Evolutionary conservation across 2,797 vertebrate genomes (phyloP).

Genomic region (Glossophaga mutica): DNA sequence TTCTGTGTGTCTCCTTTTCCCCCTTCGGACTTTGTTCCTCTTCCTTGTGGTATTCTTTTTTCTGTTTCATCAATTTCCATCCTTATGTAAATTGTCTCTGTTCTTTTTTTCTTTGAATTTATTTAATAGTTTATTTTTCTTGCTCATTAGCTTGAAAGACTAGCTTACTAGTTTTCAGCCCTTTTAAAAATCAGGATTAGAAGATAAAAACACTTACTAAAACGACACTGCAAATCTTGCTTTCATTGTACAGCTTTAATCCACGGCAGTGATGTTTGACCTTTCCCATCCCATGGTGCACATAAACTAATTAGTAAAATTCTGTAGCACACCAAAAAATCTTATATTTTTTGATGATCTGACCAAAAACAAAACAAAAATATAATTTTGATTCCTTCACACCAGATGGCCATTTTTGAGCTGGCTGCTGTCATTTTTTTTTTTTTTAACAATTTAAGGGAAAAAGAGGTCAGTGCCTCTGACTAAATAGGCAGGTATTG

Average conservation of each 20-base stretch:
- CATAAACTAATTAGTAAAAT: background rate
- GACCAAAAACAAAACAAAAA: background rate
- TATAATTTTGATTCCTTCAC: background rate
- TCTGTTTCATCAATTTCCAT: constrained; percentile 27
- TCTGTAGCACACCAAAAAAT: background rate
- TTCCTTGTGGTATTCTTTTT: background rate
- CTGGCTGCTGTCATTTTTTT: background rate
- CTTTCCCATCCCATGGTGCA: background rate
- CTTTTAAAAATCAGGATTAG: background rate
- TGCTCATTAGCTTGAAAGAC: background rate
- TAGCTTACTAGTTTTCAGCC: background rate
- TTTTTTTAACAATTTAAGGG: background rate
- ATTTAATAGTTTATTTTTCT: background rate
- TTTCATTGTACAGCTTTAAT: background rate
- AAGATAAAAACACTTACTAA: too few species aligned
- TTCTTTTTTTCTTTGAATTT: background rate
- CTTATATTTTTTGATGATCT: background rate
- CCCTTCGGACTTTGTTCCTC: background rate
- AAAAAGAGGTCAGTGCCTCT: background rate
- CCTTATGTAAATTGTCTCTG: background rate
- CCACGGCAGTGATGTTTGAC: background rate
- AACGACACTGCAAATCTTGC: background rate
- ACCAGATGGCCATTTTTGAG: background rate
- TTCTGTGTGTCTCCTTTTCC: background rate
- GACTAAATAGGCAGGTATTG: too few species aligned